phyloP scores from a whole-genome alignment of 2,797 vertebrate genomes.

The Brachyalestes nurse region DNA sequence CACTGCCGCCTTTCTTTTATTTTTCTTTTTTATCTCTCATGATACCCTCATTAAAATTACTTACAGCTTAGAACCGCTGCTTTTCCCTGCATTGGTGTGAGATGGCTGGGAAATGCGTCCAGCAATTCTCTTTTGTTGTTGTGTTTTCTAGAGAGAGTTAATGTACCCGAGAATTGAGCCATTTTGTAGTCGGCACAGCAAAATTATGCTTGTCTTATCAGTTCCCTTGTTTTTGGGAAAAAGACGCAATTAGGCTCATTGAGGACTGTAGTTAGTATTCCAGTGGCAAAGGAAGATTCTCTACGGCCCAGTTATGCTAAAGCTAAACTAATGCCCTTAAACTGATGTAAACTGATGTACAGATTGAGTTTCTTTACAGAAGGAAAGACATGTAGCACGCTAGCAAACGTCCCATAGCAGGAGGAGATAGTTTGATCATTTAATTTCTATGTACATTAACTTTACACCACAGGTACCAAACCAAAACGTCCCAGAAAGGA shows the following conservation, averaged over 20 bases:
- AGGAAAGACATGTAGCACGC: not conserved
- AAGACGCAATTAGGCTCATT: constrained; percentile 62
- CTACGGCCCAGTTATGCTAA: constrained; percentile 47
- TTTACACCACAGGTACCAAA: too few species aligned
- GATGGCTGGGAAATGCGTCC: constrained; percentile 53
- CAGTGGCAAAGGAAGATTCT: constrained; percentile 52
- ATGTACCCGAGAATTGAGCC: constrained; percentile 54
- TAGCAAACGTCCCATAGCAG: too few species aligned
- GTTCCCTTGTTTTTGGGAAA: constrained; percentile 63
- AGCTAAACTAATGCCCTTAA: constrained; percentile 58
- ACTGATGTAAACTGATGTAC: constrained; percentile 24
- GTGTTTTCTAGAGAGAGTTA: constrained; percentile 61
- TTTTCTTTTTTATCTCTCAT: constrained; percentile 16
- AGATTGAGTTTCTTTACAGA: not conserved
- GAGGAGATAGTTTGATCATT: not conserved
- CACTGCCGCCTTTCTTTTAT: not conserved
- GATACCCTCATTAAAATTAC: constrained; percentile 52
- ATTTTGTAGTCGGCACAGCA: constrained; percentile 61
- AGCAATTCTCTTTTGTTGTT: constrained; percentile 60
- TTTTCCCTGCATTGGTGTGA: constrained; percentile 65
- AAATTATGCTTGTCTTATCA: constrained; percentile 69
- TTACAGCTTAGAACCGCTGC: constrained; percentile 54
- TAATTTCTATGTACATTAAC: not conserved
- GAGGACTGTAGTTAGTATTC: constrained; percentile 60
- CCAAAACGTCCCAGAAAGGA: too few species aligned